Percentiles rank a stretch among this genome's conserved stretches.
Evolutionary conservation across 2,113 vertebrate species (phyloP).

Genomic region (Tapirus terrestris): DNA sequence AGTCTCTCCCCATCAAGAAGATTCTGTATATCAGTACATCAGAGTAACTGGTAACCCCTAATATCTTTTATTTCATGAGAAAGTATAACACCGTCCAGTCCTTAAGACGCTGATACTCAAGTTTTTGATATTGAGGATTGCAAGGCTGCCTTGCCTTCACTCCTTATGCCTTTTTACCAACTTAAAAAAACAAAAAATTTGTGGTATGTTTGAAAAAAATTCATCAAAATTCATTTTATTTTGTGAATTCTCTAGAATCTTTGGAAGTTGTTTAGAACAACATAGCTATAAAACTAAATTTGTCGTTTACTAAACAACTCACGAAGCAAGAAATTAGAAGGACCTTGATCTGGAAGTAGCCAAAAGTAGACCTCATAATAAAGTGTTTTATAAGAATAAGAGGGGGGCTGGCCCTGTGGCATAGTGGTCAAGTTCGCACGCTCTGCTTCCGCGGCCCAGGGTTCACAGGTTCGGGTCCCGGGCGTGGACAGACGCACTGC

Average conservation of each 20-base stretch:
- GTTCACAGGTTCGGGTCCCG: no score
- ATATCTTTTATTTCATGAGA: background rate
- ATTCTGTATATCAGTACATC: background rate
- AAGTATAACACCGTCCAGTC: background rate
- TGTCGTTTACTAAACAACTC: background rate
- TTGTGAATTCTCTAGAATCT: background rate
- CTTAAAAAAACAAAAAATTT: background rate
- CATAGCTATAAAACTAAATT: background rate
- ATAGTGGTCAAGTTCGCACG: no score
- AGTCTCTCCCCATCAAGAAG: background rate
- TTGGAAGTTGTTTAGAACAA: background rate
- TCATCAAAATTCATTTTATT: background rate
- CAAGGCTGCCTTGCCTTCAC: background rate
- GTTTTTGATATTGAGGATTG: background rate
- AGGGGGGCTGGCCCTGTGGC: no score
- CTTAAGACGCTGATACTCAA: background rate
- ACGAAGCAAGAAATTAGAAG: background rate
- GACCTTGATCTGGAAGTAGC: background rate
- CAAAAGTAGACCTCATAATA: background rate
- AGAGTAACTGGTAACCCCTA: background rate
- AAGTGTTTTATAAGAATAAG: background rate
- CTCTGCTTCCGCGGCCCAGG: no score
- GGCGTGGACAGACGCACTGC: no score
- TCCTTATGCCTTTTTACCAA: background rate
- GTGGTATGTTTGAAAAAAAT: background rate